Percentiles rank a stretch among this genome's conserved stretches.
phyloP scores from a whole-genome alignment of 2,888 invertebrate species.

The Plebejus anna region DNA sequence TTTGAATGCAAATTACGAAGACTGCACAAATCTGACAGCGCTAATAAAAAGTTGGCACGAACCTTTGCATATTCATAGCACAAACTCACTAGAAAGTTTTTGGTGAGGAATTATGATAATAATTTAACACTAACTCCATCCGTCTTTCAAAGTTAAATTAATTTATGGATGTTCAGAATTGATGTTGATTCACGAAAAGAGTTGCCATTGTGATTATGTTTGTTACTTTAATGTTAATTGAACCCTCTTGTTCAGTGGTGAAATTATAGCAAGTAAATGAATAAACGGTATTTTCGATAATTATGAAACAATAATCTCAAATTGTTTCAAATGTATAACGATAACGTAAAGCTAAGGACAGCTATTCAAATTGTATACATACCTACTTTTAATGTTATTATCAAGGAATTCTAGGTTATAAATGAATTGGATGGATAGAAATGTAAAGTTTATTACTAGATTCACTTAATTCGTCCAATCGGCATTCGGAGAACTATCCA shows the following conservation, averaged over 20 bases:
- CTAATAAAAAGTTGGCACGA: slow-evolving; percentile 71
- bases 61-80: slow-evolving; percentile 75
- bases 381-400: not conserved
- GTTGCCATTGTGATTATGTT: slow-evolving; percentile 4
- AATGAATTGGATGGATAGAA: too few species aligned
- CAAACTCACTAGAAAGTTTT: slow-evolving; percentile 73
- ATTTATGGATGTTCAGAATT: slow-evolving; percentile 24
- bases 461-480: not conserved
- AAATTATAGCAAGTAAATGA: slow-evolving; percentile 7
- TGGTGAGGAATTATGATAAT: slow-evolving; percentile 76
- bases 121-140: slow-evolving; percentile 73
- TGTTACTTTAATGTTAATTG: slow-evolving; percentile 4
- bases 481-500: not conserved
- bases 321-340: not conserved
- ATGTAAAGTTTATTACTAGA: not conserved
- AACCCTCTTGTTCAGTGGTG: not conserved
- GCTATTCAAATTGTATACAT: not conserved
- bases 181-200: slow-evolving; percentile 19
- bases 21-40: slow-evolving; percentile 64
- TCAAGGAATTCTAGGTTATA: not conserved
- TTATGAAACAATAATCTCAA: not conserved
- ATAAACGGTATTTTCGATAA: slow-evolving; percentile 1
- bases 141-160: slow-evolving; percentile 56
- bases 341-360: not conserved
- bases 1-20: slow-evolving; percentile 64